Percentiles rank a stretch among this genome's conserved stretches.
phyloP scores from a whole-genome alignment of 2,888 invertebrate genomes.

The Torymus auratus region DNA sequence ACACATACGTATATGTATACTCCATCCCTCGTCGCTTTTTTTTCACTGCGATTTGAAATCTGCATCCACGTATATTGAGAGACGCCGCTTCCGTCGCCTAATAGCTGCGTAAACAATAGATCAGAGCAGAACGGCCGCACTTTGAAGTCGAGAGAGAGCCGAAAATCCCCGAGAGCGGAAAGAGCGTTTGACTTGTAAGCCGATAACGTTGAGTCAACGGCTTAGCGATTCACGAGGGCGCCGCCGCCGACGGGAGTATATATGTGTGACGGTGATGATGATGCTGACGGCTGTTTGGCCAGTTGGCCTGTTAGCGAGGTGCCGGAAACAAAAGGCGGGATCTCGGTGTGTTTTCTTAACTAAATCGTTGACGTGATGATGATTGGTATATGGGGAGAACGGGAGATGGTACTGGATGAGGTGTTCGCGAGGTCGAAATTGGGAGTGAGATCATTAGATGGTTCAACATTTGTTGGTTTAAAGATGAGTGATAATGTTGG shows the following conservation, averaged over 20 bases:
- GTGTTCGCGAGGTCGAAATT: no score
- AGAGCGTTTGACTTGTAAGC: slow-evolving; percentile 72
- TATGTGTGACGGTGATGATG: neutral
- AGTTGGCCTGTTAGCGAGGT: slow-evolving; percentile 65
- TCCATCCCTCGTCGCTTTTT: neutral
- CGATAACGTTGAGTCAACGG: slow-evolving; percentile 76
- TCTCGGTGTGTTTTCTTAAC: neutral
- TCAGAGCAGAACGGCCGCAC: slow-evolving; percentile 42
- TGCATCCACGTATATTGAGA: slow-evolving; percentile 6
- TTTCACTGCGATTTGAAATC: slow-evolving; percentile 11
- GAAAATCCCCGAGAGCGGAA: slow-evolving; percentile 68
- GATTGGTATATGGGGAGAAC: no score
- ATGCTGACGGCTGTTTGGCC: slow-evolving; percentile 71
- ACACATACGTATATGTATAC: neutral
- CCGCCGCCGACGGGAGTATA: slow-evolving; percentile 7
- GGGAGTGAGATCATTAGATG: no score
- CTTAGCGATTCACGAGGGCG: slow-evolving; percentile 71
- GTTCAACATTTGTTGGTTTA: no score
- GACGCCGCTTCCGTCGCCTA: slow-evolving; percentile 66
- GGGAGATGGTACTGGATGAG: no score
- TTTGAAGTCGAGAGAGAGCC: slow-evolving; percentile 64
- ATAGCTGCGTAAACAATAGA: slow-evolving; percentile 75
- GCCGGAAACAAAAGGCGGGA: slow-evolving; percentile 55
- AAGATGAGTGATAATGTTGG: no score
- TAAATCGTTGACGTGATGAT: neutral